phyloP scores from a whole-genome alignment of 1,140 invertebrate species.

The Halyomorpha halys region DNA sequence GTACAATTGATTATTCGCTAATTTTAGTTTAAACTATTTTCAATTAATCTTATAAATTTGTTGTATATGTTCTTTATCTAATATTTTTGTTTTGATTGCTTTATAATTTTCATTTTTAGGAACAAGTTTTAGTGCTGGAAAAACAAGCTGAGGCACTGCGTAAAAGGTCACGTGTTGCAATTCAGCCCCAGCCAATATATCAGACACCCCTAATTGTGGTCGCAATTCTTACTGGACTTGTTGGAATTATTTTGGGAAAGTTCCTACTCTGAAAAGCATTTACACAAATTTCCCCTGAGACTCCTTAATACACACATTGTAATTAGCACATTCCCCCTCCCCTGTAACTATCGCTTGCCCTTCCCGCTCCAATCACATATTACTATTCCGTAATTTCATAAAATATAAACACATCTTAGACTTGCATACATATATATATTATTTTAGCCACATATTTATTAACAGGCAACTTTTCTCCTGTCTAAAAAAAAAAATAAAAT shows the following conservation, averaged over 20 bases:
- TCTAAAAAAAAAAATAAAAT: no score
- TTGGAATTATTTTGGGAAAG: slow-evolving; percentile 42
- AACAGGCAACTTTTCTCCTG: no score
- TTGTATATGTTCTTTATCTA: no score
- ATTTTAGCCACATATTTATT: neutral
- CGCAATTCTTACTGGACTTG: slow-evolving; percentile 36
- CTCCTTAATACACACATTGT: slow-evolving; percentile 9
- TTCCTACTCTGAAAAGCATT: slow-evolving; percentile 37
- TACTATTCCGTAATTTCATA: no score
- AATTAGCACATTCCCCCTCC: slow-evolving; percentile 22
- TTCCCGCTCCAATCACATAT: slow-evolving; percentile 5
- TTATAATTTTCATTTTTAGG: neutral
- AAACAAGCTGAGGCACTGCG: neutral
- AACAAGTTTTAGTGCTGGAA: neutral
- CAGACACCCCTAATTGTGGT: slow-evolving; percentile 38
- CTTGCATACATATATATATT: neutral
- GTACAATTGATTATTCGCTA: no score
- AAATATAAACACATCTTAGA: no score
- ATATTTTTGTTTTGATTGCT: neutral
- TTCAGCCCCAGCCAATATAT: slow-evolving; percentile 29
- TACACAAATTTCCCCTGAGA: slow-evolving; percentile 2
- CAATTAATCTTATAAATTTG: no score
- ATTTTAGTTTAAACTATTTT: no score
- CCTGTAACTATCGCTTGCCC: slow-evolving; percentile 1
- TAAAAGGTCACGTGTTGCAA: slow-evolving; percentile 1